phyloP scores from a whole-genome alignment of 2,113 vertebrate species.

The Elephas maximus region DNA sequence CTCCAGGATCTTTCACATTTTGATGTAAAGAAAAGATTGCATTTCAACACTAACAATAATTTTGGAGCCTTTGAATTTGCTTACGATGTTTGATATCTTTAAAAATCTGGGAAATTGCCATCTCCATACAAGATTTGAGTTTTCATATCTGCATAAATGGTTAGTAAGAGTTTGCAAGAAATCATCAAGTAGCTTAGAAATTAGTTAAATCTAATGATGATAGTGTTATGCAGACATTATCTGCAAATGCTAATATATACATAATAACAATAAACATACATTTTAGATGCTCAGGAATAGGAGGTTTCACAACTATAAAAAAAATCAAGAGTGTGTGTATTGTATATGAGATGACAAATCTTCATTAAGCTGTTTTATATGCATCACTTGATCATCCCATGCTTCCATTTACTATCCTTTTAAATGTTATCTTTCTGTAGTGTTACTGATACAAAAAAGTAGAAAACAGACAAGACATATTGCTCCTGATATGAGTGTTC shows the following conservation, averaged over 20 bases:
- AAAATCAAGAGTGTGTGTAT: background rate
- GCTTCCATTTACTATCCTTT: background rate
- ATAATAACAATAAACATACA: background rate
- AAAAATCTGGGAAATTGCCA: background rate
- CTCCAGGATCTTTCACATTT: background rate
- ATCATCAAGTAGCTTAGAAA: background rate
- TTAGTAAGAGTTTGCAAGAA: background rate
- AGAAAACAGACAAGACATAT: background rate
- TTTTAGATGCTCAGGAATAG: background rate
- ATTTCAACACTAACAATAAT: background rate
- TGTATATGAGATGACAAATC: background rate
- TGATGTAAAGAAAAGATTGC: background rate
- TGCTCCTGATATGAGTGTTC: background rate
- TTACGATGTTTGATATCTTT: background rate
- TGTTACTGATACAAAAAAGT: background rate
- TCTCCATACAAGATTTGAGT: background rate
- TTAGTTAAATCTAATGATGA: background rate
- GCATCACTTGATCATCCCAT: background rate
- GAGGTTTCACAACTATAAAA: background rate
- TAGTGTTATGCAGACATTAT: background rate
- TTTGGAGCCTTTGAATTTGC: background rate
- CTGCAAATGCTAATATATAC: background rate
- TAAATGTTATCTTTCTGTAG: background rate
- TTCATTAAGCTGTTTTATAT: background rate
- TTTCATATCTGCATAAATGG: background rate